A percentile compares a stretch with the other conserved stretches of the same genome.
These are phyloP conservation scores for Sarcophilus harrisii DNA, from an alignment of 2,797 vertebrate genomes.

Conservation along the genomic window DNA sequence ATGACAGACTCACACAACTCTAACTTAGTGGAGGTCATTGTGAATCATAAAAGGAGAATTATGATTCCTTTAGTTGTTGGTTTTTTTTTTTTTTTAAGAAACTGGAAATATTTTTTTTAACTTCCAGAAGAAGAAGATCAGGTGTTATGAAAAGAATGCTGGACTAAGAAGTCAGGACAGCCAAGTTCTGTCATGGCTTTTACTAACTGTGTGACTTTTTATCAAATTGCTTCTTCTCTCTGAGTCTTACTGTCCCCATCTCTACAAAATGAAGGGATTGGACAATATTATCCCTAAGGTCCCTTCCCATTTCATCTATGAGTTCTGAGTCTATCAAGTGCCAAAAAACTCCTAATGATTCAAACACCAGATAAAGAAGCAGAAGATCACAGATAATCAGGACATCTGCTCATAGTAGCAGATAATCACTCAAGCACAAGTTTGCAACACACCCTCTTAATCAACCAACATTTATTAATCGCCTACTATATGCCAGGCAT, in stretches of 20 bases:
- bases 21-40: neutral
- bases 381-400: neutral
- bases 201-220: neutral
- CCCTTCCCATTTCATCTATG: neutral
- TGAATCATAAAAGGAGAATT: neutral
- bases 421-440: neutral
- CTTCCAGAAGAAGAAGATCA: neutral
- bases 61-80: neutral
- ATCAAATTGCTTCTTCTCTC: neutral
- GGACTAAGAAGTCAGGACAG: neutral
- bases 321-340: neutral
- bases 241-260: neutral
- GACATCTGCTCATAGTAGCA: neutral
- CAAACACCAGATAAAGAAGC: neutral
- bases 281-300: neutral
- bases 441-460: neutral
- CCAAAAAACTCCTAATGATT: neutral
- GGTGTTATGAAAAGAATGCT: neutral
- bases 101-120: neutral
- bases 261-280: neutral
- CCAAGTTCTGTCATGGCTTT: neutral
- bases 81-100: neutral
- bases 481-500: neutral
- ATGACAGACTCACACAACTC: neutral
- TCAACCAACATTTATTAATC: neutral